These are phyloP conservation scores for Trematocara stigmaticum DNA, from an alignment of 2,113 vertebrate genomes.

Conservation along the genomic window DNA sequence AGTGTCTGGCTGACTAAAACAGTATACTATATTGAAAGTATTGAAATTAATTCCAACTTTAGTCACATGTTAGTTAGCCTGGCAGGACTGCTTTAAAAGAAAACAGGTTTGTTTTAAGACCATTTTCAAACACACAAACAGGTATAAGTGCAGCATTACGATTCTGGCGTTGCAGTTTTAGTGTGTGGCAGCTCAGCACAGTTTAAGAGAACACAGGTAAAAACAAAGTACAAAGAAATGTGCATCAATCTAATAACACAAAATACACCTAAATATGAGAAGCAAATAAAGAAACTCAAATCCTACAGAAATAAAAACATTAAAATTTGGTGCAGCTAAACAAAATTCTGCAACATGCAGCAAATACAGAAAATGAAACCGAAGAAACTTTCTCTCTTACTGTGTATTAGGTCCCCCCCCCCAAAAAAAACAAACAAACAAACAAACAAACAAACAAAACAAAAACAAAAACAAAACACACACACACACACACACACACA, in stretches of 20 bases:
- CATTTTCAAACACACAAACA: background rate
- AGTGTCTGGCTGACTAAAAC: background rate
- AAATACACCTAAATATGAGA: background rate
- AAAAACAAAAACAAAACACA: rapidly evolving
- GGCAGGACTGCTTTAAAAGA: background rate
- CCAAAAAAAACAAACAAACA: too few species aligned
- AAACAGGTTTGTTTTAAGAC: background rate
- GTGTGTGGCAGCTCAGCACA: background rate
- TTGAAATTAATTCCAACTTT: background rate
- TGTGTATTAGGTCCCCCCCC: background rate
- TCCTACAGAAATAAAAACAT: background rate
- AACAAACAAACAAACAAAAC: too few species aligned
- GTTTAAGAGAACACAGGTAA: background rate
- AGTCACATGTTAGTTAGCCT: background rate
- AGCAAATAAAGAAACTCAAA: background rate
- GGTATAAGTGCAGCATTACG: background rate
- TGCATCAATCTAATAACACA: background rate
- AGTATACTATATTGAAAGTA: background rate
- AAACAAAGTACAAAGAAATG: background rate
- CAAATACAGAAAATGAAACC: background rate
- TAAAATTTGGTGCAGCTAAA: background rate
- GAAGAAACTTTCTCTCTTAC: background rate
- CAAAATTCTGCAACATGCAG: background rate
- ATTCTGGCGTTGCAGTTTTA: background rate
- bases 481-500: background rate